Evolutionary conservation across 2,888 invertebrate genomes (phyloP), one percentile per base, ranked within the genome.

Genomic region (Homarus gammarus): DNA sequence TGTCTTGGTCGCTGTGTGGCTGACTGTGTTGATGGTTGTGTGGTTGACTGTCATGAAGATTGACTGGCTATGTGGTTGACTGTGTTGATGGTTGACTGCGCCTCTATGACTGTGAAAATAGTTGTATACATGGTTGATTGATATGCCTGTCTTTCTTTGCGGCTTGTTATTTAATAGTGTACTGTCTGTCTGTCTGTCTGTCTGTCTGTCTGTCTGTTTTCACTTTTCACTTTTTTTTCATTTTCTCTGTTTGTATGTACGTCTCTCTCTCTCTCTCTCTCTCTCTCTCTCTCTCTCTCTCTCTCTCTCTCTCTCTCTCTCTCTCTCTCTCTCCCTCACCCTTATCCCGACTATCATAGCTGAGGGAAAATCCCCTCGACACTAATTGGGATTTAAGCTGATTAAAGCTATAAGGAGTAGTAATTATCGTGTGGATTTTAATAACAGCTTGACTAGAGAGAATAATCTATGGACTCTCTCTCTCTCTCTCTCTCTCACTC

Each of bases 371-470:
- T 64, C 36, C 64, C 33, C 68, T 31, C 70, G 85, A 78, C 85
- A 51, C 27, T 85, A 68, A 85, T 85, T 49, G 85, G 78, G 85
- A 85, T 85, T 85, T 78, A 85, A 61, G 78, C 85, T 70, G 85
- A 85, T 85, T 78, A 78, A 85, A 85, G 70, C 78, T 70, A 85
- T 70, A 70, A 51, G 72, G 27, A n/a, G 49, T 49, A 78, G 64
- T 85, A 78, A 85, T 85, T 85, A 85, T 68, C 68, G 51, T 64
- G 61, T n/a, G n/a, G n/a, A 6, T 5, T 64, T 64, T 64, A 56
- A 56, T 18, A 56, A 64, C n/a, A 64, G 61, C 61, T 27, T 64
- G 27, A 64, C 61, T 44, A n/a, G n/a, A n/a, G n/a, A n/a, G n/a
- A n/a, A n/a, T n/a, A n/a, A n/a, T n/a, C n/a, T n/a, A n/a, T n/a